These are phyloP conservation scores for Neotragus pygmaeus DNA, from an alignment of 2,113 vertebrate genomes.

Conservation along the genomic window DNA sequence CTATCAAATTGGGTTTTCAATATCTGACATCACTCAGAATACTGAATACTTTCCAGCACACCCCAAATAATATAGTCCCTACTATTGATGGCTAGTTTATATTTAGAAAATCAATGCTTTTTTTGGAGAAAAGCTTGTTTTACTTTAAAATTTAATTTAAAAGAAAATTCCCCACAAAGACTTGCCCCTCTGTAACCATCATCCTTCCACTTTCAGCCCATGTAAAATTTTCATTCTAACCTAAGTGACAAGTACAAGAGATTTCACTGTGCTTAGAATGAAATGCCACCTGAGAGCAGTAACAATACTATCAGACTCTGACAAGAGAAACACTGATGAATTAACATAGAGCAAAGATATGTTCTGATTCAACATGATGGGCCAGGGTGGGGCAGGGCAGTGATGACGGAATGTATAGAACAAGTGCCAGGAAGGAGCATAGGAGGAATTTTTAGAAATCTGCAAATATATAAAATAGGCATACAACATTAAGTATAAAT, in stretches of 20 bases:
- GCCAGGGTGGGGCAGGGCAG: background rate
- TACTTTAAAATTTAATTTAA: conserved; percentile 63
- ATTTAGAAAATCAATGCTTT: background rate
- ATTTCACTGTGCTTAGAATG: conserved; percentile 58
- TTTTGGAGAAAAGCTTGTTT: background rate
- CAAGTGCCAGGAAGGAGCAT: background rate
- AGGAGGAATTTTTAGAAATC: background rate
- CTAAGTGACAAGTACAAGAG: conserved; percentile 65
- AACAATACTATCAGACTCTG: conserved; percentile 37
- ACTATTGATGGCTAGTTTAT: background rate
- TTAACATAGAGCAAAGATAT: conserved; percentile 34
- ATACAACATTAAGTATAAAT: background rate
- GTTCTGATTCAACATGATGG: background rate
- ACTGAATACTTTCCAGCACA: background rate
- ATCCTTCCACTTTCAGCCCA: conserved; percentile 33
- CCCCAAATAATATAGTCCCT: background rate
- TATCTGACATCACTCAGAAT: background rate
- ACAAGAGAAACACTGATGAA: conserved; percentile 55
- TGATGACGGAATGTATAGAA: background rate
- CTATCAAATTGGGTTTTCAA: background rate
- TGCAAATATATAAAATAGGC: background rate
- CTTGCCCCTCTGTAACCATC: conserved; percentile 43
- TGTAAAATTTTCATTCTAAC: conserved; percentile 61
- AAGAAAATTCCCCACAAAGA: conserved; percentile 9
- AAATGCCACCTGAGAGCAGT: conserved; percentile 50